These are phyloP conservation scores for Arizona elegans DNA, from an alignment of 2,113 vertebrate species.

Conservation along the genomic window DNA sequence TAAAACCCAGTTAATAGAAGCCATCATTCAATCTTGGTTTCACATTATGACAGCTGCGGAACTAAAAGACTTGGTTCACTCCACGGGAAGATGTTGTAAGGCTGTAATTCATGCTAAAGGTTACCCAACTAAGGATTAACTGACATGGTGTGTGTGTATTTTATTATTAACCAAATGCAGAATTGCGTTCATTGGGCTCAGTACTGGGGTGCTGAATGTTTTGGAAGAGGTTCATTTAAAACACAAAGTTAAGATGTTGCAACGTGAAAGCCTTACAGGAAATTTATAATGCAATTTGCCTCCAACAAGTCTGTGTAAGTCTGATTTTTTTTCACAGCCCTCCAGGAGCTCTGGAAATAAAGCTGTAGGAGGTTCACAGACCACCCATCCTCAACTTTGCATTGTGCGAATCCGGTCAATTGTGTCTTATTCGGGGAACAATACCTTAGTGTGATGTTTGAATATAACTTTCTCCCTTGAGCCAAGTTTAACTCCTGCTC, in stretches of 20 bases:
- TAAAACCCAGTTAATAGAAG: no score
- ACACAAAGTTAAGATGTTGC: background rate
- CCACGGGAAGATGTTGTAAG: no score
- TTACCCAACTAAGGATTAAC: background rate
- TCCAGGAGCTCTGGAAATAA: background rate
- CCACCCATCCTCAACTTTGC: background rate
- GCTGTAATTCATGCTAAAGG: background rate
- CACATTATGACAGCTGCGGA: no score
- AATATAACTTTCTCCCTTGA: background rate
- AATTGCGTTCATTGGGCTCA: background rate
- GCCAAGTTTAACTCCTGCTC: background rate
- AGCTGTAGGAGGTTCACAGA: background rate
- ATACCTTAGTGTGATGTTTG: background rate
- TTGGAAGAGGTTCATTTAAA: background rate
- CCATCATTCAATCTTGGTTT: no score
- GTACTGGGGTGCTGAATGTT: background rate
- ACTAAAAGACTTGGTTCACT: no score
- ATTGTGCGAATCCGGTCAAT: background rate
- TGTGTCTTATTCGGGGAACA: background rate
- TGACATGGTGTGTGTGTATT: no score
- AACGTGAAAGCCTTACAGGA: background rate
- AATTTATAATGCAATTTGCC: background rate
- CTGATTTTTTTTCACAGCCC: background rate
- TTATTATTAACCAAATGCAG: background rate
- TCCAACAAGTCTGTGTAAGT: background rate